These are phyloP conservation scores for Pseudomyrmex sp. DNA, from an alignment of 1,140 invertebrate genomes.

Conservation along the genomic window DNA sequence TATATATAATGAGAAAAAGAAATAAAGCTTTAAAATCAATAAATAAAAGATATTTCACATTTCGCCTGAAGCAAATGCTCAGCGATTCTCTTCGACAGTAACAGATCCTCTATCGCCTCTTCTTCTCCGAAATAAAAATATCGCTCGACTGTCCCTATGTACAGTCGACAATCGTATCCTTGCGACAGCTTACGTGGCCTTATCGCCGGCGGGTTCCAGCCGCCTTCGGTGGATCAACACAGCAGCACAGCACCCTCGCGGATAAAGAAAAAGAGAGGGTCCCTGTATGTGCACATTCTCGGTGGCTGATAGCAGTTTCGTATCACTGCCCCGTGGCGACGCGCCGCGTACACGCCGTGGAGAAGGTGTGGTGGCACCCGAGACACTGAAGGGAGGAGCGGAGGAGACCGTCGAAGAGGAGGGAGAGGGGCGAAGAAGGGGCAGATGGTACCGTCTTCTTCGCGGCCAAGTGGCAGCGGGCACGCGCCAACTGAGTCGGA, in stretches of 20 bases:
- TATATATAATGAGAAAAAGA: too few species aligned
- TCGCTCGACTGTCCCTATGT: too few species aligned
- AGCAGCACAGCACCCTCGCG: conserved; percentile 4
- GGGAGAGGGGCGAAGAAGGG: conserved; percentile 74
- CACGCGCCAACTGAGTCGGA: conserved; percentile 80
- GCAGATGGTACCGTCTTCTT: conserved; percentile 83
- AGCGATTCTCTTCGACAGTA: neutral
- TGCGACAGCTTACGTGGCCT: neutral
- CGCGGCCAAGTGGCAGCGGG: conserved; percentile 85
- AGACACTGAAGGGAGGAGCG: neutral
- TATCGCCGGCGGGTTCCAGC: conserved; percentile 42
- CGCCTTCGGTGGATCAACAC: conserved; percentile 43
- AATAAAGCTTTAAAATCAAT: too few species aligned
- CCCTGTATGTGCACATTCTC: conserved; percentile 23
- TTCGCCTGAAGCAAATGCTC: too few species aligned
- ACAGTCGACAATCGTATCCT: neutral
- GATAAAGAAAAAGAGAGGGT: conserved; percentile 6
- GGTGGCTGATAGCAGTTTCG: conserved; percentile 35
- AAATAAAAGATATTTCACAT: too few species aligned
- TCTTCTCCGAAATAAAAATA: neutral
- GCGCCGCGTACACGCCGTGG: conserved; percentile 16
- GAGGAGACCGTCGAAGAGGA: neutral
- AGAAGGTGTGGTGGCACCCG: conserved; percentile 2
- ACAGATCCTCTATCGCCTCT: neutral
- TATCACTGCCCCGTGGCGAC: conserved; percentile 64